Conservation (phyloP, 2,113 vertebrate species). For the Xyliphius kryptos region DNA sequence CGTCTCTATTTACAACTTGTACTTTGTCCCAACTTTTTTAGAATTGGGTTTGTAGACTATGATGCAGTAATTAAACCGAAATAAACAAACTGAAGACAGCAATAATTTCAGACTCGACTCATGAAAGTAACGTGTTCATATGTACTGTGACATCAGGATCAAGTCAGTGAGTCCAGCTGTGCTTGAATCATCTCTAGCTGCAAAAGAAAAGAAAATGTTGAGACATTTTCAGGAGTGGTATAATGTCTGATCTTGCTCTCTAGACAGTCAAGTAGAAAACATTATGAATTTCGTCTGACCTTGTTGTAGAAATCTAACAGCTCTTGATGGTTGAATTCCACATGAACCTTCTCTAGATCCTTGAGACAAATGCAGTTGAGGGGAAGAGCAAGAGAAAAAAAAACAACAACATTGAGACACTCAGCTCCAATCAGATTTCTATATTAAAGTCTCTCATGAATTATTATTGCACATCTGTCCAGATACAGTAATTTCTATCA, state of each 20-base stretch:
- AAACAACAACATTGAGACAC: slow-evolving; percentile 20
- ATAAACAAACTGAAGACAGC: too few species aligned
- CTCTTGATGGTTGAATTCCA: slow-evolving; percentile 87
- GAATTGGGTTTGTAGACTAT: too few species aligned
- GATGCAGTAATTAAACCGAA: too few species aligned
- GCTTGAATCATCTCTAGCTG: slow-evolving; percentile 91
- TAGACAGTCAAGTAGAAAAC: slow-evolving; percentile 13
- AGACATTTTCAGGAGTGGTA: slow-evolving; percentile 10
- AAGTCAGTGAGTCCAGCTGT: slow-evolving; percentile 94
- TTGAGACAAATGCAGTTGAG: too few species aligned
- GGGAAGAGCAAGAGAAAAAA: neutral
- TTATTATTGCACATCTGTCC: slow-evolving; percentile 48
- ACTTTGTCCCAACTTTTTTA: too few species aligned
- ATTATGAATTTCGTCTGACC: slow-evolving; percentile 61
- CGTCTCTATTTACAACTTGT: too few species aligned
- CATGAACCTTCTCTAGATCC: slow-evolving; percentile 79
- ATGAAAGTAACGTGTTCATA: neutral
- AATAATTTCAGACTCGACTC: too few species aligned
- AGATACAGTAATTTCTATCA: slow-evolving; percentile 45
- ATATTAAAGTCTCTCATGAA: slow-evolving; percentile 56
- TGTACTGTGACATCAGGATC: slow-evolving; percentile 52
- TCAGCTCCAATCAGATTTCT: slow-evolving; percentile 39
- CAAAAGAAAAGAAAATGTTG: slow-evolving; percentile 50
- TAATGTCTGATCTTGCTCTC: neutral
- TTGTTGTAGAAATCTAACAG: slow-evolving; percentile 94